These are phyloP conservation scores for Blastobasis lacticolella DNA, from an alignment of 2,888 invertebrate species.

Conservation along the genomic window DNA sequence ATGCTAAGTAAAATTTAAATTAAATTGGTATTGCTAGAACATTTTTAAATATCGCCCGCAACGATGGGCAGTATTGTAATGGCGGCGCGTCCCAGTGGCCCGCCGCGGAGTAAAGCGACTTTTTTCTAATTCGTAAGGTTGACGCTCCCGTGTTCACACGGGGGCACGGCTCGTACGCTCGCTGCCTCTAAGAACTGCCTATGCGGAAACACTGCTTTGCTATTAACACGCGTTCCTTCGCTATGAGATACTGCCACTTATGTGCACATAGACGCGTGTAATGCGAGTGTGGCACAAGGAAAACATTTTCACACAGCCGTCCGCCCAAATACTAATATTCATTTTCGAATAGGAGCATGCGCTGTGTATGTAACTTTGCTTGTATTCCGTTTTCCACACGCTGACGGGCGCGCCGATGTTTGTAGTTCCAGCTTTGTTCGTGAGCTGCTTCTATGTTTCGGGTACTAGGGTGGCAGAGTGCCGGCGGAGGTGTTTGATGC, in stretches of 20 bases:
- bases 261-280: slow-evolving; percentile 30
- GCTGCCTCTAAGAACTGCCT: slow-evolving; percentile 48
- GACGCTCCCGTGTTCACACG: slow-evolving; percentile 67
- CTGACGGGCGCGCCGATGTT: slow-evolving; percentile 42
- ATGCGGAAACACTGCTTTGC: slow-evolving; percentile 70
- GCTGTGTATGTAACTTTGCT: slow-evolving; percentile 38
- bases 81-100: background rate
- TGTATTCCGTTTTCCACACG: slow-evolving; percentile 51
- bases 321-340: slow-evolving; percentile 22
- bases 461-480: slow-evolving; percentile 48
- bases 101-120: slow-evolving; percentile 39
- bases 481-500: slow-evolving; percentile 23
- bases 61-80: background rate
- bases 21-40: too few relatives aligned
- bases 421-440: slow-evolving; percentile 54
- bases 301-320: slow-evolving; percentile 53
- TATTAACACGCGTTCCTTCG: slow-evolving; percentile 69
- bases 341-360: slow-evolving; percentile 33
- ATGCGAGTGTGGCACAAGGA: slow-evolving; percentile 33
- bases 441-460: slow-evolving; percentile 59
- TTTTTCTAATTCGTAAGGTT: slow-evolving; percentile 72
- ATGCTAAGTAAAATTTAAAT: too few relatives aligned
- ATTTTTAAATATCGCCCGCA: slow-evolving; percentile 15
- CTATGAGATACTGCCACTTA: slow-evolving; percentile 69
- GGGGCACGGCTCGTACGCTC: slow-evolving; percentile 53